Evolutionary conservation across 2,888 invertebrate genomes (phyloP).

Genomic region (Polydesmus complanatus): DNA sequence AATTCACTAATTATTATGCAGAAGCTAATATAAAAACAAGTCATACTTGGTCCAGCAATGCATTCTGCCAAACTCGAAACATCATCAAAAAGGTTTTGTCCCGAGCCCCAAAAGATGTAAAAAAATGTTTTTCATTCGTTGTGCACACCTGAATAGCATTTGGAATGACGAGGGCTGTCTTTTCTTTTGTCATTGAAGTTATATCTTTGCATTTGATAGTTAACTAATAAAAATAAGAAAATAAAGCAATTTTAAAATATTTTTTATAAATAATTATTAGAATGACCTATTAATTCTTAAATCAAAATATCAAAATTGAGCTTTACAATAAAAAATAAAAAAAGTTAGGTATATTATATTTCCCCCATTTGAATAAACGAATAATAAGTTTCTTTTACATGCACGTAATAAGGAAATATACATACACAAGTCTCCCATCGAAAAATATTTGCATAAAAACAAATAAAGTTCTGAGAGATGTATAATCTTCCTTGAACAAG

Average conservation of each 20-base stretch:
- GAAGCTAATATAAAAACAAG: slow-evolving; percentile 1
- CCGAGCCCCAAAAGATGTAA: slow-evolving; percentile 83
- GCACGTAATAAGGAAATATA: slow-evolving; percentile 15
- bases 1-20: slow-evolving; percentile 3
- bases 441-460: slow-evolving; percentile 96
- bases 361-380: too few relatives aligned
- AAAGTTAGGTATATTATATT: too few relatives aligned
- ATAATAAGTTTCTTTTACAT: neutral
- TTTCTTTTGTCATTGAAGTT: slow-evolving; percentile 84
- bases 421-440: slow-evolving; percentile 76
- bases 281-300: too few relatives aligned
- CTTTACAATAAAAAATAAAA: too few relatives aligned
- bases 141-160: slow-evolving; percentile 85
- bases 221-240: slow-evolving; percentile 35
- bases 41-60: slow-evolving; percentile 64
- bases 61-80: slow-evolving; percentile 92
- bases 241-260: slow-evolving; percentile 1
- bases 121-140: slow-evolving; percentile 71
- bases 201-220: slow-evolving; percentile 80
- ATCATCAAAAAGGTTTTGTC: slow-evolving; percentile 93
- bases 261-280: neutral
- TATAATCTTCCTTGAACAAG: slow-evolving; percentile 89
- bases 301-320: too few relatives aligned
- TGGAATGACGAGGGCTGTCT: slow-evolving; percentile 84
- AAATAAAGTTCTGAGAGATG: slow-evolving; percentile 85